Percentiles rank a stretch among this genome's conserved stretches.
These are phyloP conservation scores for Coracias cyanogaster DNA, from an alignment of 2,797 vertebrate genomes.

Conservation along the genomic window DNA sequence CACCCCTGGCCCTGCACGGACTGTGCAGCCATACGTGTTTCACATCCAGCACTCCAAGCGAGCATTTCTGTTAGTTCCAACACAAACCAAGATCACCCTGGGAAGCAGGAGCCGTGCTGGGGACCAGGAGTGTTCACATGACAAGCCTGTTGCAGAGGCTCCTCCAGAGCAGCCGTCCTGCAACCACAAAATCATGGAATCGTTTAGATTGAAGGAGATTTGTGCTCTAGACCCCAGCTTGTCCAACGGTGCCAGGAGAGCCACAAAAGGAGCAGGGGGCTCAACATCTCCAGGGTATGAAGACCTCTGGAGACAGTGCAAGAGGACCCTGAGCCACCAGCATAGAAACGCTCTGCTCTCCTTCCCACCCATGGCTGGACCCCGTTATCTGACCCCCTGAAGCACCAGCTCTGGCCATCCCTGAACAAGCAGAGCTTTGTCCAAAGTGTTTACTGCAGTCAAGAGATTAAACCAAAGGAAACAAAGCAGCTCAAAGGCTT, in stretches of 20 bases:
- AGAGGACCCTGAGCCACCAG: background rate
- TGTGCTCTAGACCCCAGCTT: background rate
- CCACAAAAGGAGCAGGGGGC: background rate
- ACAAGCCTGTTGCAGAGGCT: accelerated
- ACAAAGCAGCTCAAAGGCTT: constrained; percentile 53
- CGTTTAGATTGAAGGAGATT: background rate
- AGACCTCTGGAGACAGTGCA: background rate
- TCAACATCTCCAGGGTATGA: background rate
- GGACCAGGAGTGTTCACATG: accelerated
- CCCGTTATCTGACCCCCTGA: background rate
- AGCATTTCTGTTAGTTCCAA: background rate
- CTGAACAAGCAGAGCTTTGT: constrained; percentile 51
- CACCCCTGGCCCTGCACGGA: background rate
- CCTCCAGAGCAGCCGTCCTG: background rate
- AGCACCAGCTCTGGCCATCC: background rate
- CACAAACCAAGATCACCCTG: accelerated
- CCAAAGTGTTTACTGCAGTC: constrained; percentile 16
- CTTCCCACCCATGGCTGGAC: background rate
- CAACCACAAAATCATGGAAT: background rate
- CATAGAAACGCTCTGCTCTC: background rate
- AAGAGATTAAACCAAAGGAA: constrained; percentile 62
- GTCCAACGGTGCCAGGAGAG: background rate
- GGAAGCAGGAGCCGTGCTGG: background rate
- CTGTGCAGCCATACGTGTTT: background rate
- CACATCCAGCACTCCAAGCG: background rate